Conservation (phyloP, 1,140 invertebrate species). For the Heliothis subflexa region DNA sequence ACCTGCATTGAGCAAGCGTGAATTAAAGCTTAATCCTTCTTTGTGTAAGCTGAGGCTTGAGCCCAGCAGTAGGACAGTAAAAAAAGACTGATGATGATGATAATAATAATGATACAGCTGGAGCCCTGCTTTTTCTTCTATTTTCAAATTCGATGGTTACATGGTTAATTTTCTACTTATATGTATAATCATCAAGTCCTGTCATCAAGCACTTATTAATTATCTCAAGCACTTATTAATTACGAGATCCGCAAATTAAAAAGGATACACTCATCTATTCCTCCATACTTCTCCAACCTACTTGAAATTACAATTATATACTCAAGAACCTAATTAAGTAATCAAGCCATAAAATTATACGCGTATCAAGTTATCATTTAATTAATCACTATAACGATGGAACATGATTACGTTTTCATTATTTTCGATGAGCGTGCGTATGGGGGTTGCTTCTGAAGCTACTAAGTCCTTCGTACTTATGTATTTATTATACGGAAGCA, state of each 20-base stretch:
- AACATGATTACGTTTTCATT: slow-evolving; percentile 40
- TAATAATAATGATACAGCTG: no score
- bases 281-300: not conserved
- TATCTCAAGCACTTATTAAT: not conserved
- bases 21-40: no score
- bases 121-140: no score
- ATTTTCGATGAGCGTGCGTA: slow-evolving; percentile 23
- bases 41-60: no score
- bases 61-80: no score
- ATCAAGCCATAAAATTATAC: slow-evolving; percentile 38
- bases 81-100: no score
- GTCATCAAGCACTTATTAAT: slow-evolving; percentile 3
- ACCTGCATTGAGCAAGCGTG: no score
- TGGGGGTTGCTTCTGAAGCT: not conserved
- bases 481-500: not conserved
- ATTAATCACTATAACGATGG: slow-evolving; percentile 37
- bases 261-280: not conserved
- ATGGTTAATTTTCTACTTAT: no score
- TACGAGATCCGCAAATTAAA: not conserved
- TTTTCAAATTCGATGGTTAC: no score
- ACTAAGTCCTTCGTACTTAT: slow-evolving; percentile 6
- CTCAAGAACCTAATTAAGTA: slow-evolving; percentile 37
- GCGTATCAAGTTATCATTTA: slow-evolving; percentile 40
- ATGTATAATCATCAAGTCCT: no score
- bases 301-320: slow-evolving; percentile 28